These are phyloP conservation scores for Podocnemis expansa DNA, from an alignment of 2,113 vertebrate species.

Conservation along the genomic window DNA sequence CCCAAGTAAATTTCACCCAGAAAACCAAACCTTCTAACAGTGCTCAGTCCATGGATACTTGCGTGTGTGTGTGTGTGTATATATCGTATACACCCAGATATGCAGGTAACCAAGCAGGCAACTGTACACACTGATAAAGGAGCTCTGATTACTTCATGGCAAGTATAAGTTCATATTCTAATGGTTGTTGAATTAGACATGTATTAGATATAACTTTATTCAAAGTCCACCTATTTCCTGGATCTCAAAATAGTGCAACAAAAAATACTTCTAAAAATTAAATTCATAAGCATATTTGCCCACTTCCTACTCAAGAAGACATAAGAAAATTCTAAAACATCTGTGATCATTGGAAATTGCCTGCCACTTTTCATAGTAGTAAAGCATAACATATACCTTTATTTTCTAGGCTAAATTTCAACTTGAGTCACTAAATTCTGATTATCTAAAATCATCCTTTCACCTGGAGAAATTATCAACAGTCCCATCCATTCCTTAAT, in stretches of 20 bases:
- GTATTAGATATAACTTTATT: not conserved
- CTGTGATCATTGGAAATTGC: not conserved
- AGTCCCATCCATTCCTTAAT: too few relatives aligned
- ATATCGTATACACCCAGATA: not conserved
- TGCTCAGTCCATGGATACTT: not conserved
- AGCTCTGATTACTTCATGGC: not conserved
- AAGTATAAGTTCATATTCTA: not conserved
- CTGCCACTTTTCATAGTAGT: not conserved
- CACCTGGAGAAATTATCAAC: not conserved
- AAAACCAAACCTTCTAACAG: not conserved
- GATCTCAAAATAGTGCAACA: not conserved
- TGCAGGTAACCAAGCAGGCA: not conserved
- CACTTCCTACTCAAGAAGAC: not conserved
- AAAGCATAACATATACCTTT: not conserved
- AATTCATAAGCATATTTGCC: not conserved
- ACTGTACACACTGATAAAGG: accelerated
- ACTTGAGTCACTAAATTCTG: not conserved
- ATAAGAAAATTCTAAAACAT: not conserved
- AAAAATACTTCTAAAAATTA: not conserved
- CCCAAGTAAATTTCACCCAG: not conserved
- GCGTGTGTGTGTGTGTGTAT: too few relatives aligned
- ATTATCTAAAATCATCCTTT: not conserved
- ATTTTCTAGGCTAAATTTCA: not conserved
- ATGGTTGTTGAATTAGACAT: not conserved
- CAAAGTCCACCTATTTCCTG: not conserved